Evolutionary conservation across 2,888 invertebrate species (phyloP).

Genomic region (Drosophila meridiana): DNA sequence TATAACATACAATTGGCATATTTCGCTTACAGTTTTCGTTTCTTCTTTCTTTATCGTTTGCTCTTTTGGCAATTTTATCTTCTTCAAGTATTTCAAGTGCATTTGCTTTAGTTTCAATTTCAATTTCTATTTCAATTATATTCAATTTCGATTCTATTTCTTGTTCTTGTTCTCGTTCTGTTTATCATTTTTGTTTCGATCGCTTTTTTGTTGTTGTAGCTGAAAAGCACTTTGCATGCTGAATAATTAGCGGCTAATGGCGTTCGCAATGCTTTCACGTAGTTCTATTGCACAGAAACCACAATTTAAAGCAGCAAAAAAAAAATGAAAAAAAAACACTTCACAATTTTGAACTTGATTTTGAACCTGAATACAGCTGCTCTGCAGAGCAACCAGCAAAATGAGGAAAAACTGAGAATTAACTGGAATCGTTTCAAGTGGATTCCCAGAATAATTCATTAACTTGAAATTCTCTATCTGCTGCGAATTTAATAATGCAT

Average conservation of each 20-base stretch:
- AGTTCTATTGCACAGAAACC: conserved; percentile 54
- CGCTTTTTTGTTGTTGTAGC: conserved; percentile 34
- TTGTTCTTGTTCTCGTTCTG: conserved; percentile 12
- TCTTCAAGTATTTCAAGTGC: conserved; percentile 47
- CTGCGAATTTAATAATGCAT: conserved; percentile 3
- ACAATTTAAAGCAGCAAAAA: conserved; percentile 36
- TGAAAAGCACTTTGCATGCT: conserved; percentile 70
- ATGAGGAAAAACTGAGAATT: conserved; percentile 4
- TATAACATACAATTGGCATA: conserved; percentile 59
- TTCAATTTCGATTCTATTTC: conserved; percentile 2
- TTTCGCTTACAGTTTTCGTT: conserved; percentile 30
- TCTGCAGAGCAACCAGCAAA: not conserved
- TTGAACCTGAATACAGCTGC: conserved; percentile 39
- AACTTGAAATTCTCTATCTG: conserved; percentile 3
- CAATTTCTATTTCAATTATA: conserved; percentile 15
- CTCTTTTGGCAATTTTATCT: conserved; percentile 25
- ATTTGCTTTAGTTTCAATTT: conserved; percentile 26
- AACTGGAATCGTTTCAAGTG: conserved; percentile 29
- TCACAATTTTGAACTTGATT: conserved; percentile 43
- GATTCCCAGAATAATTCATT: conserved; percentile 23
- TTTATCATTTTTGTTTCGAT: conserved; percentile 29
- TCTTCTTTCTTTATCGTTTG: conserved; percentile 34
- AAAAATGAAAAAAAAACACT: conserved; percentile 23
- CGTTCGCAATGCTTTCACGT: conserved; percentile 69
- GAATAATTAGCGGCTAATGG: conserved; percentile 57